Evolutionary conservation across 2,797 vertebrate genomes (phyloP), one percentile per base, ranked within the genome.

Genomic region (Acropternis orthonyx): DNA sequence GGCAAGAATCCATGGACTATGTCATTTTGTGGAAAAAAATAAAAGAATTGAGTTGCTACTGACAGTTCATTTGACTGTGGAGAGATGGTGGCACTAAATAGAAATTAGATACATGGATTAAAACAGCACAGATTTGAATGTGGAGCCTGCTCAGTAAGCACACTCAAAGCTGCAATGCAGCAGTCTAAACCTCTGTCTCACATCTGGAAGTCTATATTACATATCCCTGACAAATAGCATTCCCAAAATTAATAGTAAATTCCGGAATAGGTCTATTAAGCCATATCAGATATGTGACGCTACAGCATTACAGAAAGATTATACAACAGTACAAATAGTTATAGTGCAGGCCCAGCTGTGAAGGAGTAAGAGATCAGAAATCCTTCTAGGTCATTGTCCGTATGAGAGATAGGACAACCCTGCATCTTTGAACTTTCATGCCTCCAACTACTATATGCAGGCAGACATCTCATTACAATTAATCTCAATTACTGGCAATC

Each of bases 191-290:
- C 27, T 87, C 30, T 49, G 18, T 12, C 14, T 16, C 3, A 3
- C 19, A 54, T 54, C 28, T 88, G 13, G 27, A 89, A 54, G 6
- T 10, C 17, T 88, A 51, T 71, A 23, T 7, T 88, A 23, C 20
- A 19, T 17, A 49, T 37, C 15, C 0, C 0, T 54, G 30, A 62
- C 17, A 18, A 80, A 37, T 1, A 61, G 11, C 3, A 22, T 41
- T 65, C 18, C 28, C 34, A 67, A 52, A 80, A 80, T 20, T 7
- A 58, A 63, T 23, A 21, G 14, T 7, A 73, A 82, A 68, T 69
- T 76, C 15, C 32, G 89, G 22, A 82, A 67, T 5, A 71, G 4
- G 8, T 67, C n/a, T 71, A 10, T 34, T 62, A 59, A 80, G 5
- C 16, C 65, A 7, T 55, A 30, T 34, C 32, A 86, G 22, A 66